Evolutionary conservation across 2,113 vertebrate genomes (phyloP), one percentile per base, ranked within the genome.

Genomic region (Pagrus major): DNA sequence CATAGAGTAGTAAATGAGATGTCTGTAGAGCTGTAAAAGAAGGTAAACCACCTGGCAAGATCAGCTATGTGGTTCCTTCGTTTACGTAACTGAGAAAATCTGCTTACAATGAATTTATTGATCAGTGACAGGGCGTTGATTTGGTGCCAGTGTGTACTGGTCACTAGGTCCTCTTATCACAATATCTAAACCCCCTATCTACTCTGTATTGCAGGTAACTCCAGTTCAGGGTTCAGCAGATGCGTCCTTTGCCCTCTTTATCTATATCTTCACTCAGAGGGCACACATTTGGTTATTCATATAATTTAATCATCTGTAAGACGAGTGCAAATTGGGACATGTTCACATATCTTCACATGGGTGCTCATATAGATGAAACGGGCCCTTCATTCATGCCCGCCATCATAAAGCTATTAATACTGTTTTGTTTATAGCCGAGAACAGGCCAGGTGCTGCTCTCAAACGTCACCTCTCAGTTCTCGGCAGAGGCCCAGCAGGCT

Each of bases 191-290:
- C 60, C 33, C 18, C 68, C 31, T 86, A 83, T 89, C 89, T 85
- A 1, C 49, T 76, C 78, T 69, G 11, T 18, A 56, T 66, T 63
- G 33, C 80, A 44, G 67, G 37, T 5, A 8, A 35, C n/a, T 63
- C 56, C n/a, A 56, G 82, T 80, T 80, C 78, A 85, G 39, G 33
- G 18, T 61, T 59, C 27, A 47, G 21, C 41, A 68, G 10, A 52
- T 54, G 73, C 51, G 83, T 67, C 65, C 89, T 93, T 90, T 90
- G 89, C 69, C 80, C 91, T 80, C 59, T 80, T 83, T 89, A 89
- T 90, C 76, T 66, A 10, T 42, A 35, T 46, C 69, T 82, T 71
- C 8, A 16, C 9, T 68, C 41, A 31, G 59, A 63, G 37, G 63
- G 52, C 37, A 52, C 51, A 31, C 8, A 20, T 76, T 71, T 76